Evolutionary conservation across 2,888 invertebrate genomes (phyloP).

Genomic region (Bhutanitis thaidina): DNA sequence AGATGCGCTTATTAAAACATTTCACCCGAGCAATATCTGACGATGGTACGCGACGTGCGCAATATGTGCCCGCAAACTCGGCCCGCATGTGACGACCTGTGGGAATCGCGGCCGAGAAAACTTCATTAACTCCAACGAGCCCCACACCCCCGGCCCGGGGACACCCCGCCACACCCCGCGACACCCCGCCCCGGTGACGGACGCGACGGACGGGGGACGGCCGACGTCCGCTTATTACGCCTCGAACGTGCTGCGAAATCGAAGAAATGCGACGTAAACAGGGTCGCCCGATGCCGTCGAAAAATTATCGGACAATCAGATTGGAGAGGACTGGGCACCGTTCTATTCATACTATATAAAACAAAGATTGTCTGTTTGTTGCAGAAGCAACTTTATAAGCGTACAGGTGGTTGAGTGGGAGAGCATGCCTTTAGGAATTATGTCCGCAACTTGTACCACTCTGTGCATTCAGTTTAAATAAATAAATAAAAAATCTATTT

Average conservation of each 20-base stretch:
- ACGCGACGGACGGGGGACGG: slow-evolving; percentile 62
- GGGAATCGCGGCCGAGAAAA: slow-evolving; percentile 79
- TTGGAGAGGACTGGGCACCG: background rate
- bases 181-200: slow-evolving; percentile 33
- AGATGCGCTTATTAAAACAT: slow-evolving; percentile 80
- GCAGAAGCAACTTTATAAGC: too few species aligned
- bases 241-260: slow-evolving; percentile 77
- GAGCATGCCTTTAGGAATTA: too few species aligned
- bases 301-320: slow-evolving; percentile 7
- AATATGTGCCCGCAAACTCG: slow-evolving; percentile 73
- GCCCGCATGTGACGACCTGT: slow-evolving; percentile 78
- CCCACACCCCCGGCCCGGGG: slow-evolving; percentile 31
- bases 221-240: slow-evolving; percentile 73
- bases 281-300: slow-evolving; percentile 1
- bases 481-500: too few species aligned
- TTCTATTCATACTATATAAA: background rate
- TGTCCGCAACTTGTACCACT: too few species aligned
- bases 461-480: too few species aligned
- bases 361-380: background rate
- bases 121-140: slow-evolving; percentile 78
- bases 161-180: slow-evolving; percentile 18
- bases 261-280: slow-evolving; percentile 75
- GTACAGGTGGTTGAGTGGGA: too few species aligned
- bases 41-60: slow-evolving; percentile 63
- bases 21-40: slow-evolving; percentile 70